Conservation (phyloP, 1,140 invertebrate species). For the Drosophila nigrodunni region DNA sequence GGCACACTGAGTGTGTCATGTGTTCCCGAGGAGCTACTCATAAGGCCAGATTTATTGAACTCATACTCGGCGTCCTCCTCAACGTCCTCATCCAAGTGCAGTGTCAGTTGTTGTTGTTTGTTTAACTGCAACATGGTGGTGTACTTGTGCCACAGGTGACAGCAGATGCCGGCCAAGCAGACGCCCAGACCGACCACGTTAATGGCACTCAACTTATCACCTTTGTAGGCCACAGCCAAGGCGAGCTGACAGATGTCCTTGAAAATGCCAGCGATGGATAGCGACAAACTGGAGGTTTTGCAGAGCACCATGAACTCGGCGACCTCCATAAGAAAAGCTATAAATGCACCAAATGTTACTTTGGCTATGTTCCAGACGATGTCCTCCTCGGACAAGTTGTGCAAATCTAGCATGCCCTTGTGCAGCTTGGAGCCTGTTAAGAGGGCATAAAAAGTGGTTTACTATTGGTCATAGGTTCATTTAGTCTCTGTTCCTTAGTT, state of each 20-base stretch:
- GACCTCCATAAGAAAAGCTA: slow-evolving; percentile 98
- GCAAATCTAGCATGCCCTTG: slow-evolving; percentile 37
- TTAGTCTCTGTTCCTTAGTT: too few species aligned
- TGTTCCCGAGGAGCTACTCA: slow-evolving; percentile 28
- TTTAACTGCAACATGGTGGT: slow-evolving; percentile 60
- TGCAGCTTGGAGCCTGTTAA: slow-evolving; percentile 47
- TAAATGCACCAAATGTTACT: slow-evolving; percentile 90
- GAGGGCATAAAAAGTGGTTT: not conserved
- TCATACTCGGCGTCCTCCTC: slow-evolving; percentile 65
- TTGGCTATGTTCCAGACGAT: slow-evolving; percentile 77
- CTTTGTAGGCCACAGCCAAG: slow-evolving; percentile 93
- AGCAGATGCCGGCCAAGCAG: slow-evolving; percentile 94
- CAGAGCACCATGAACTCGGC: slow-evolving; percentile 97
- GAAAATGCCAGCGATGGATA: slow-evolving; percentile 97
- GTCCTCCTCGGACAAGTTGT: slow-evolving; percentile 34
- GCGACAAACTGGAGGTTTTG: slow-evolving; percentile 98
- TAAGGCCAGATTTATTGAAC: slow-evolving; percentile 57
- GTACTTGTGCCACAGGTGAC: slow-evolving; percentile 94
- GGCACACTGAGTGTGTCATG: slow-evolving; percentile 66
- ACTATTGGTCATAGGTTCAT: not conserved
- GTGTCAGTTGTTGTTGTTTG: slow-evolving; percentile 55
- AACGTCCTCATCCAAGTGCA: slow-evolving; percentile 58
- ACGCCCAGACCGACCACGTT: slow-evolving; percentile 94
- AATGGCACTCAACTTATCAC: slow-evolving; percentile 92
- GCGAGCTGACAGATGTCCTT: slow-evolving; percentile 97